Evolutionary conservation across 2,888 invertebrate genomes (phyloP).

Genomic region (Eupithecia insigniata): DNA sequence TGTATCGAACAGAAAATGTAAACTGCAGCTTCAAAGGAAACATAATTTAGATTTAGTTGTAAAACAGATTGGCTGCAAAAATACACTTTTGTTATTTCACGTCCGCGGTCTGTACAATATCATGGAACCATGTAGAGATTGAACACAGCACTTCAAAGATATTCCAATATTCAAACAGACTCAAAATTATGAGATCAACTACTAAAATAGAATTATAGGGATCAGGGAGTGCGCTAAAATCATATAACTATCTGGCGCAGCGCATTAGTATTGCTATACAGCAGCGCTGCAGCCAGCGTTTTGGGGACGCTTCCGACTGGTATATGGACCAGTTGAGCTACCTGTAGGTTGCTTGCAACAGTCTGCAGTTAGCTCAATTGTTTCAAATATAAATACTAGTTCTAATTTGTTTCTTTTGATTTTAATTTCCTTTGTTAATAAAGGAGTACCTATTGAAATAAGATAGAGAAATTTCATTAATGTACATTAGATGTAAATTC

Average conservation of each 20-base stretch:
- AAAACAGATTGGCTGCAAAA: slow-evolving; percentile 4
- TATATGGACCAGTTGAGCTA: too few species aligned
- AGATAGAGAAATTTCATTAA: background rate
- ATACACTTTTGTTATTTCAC: background rate
- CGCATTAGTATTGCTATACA: too few species aligned
- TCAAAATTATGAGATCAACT: slow-evolving; percentile 62
- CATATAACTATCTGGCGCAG: too few species aligned
- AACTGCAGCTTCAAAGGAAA: background rate
- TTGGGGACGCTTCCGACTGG: too few species aligned
- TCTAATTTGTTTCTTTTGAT: too few species aligned
- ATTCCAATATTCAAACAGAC: slow-evolving; percentile 41
- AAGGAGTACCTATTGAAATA: too few species aligned
- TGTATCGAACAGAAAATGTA: background rate
- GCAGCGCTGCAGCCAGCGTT: too few species aligned
- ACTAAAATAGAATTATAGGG: slow-evolving; percentile 51
- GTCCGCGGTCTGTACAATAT: background rate
- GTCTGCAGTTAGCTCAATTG: too few species aligned
- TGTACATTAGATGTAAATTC: background rate
- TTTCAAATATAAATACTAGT: too few species aligned
- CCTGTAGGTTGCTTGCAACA: too few species aligned
- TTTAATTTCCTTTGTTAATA: too few species aligned
- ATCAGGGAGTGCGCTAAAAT: slow-evolving; percentile 34
- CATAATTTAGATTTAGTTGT: background rate
- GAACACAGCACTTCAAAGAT: slow-evolving; percentile 30
- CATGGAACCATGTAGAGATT: background rate